Evolutionary conservation across 2,888 invertebrate genomes (phyloP), one percentile per base, ranked within the genome.

Genomic region (Eustalomyia histrio): DNA sequence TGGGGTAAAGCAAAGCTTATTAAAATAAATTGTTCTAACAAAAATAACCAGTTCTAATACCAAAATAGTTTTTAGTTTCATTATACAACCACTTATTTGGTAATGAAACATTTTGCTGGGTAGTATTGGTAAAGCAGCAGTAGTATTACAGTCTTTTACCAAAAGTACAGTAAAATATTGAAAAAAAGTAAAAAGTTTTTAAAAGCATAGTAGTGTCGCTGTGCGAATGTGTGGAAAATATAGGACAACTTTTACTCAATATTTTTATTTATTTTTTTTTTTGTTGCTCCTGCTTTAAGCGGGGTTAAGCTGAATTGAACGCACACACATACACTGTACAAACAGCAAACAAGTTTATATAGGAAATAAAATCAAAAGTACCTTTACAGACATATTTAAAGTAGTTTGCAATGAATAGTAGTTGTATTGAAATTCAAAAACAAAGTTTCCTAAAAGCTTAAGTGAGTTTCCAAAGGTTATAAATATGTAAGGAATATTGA

Each of bases 161-260:
- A 57, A 57, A 24, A 57, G n/a, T 29, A 21, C 35, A 35, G 12
- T 24, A 68, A 72, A 52, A 73, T 72, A 68, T 58, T 68, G 67
- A 69, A 74, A 68, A 47, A 73, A 67, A 68, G 24, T 47, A 52
- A 68, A 72, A 71, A 55, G 52, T 61, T 67, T 67, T 67, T 78
- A 78, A 81, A 78, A 81, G 81, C 78, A 81, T 78, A 78, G 12
- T 65, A 63, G 17, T 74, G 80, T 80, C 76, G 64, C 55, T 74
- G 74, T 61, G 65, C 74, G 71, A 78, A 78, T 74, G 53, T 74
- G 50, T 61, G 74, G 60, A 71, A 67, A 81, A 74, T 71, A 67
- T 74, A 67, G 74, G 50, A 67, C 65, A 74, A 71, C 65, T 81
- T 81, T 78, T 69, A 55, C 64, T 76, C n/a, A 14, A 33, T 55